Evolutionary conservation across 2,113 vertebrate species (phyloP).

Genomic region (Aramus guarauna): DNA sequence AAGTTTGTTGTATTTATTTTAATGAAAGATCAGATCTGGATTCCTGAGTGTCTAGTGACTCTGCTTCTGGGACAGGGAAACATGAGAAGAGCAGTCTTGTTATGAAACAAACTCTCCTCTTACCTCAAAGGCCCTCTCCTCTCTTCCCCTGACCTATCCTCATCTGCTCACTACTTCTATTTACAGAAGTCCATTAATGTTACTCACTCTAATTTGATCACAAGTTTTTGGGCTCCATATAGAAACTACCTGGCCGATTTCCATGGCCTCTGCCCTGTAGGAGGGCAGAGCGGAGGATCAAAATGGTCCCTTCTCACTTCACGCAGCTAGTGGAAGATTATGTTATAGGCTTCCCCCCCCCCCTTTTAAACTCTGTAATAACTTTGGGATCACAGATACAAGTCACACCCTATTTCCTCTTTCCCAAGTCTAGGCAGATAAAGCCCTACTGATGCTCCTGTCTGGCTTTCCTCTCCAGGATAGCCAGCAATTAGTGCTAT

Average conservation of each 20-base stretch:
- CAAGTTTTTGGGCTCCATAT: conserved; percentile 17
- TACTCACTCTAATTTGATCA: conserved; percentile 30
- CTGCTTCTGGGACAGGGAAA: conserved; percentile 48
- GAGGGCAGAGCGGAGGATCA: neutral
- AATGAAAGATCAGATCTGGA: conserved; percentile 38
- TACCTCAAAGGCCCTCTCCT: conserved; percentile 44
- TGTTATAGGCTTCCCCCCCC: no score
- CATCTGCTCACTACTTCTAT: conserved; percentile 63
- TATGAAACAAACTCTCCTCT: conserved; percentile 64
- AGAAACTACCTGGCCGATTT: neutral
- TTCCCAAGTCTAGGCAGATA: neutral
- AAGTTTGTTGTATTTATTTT: conserved; percentile 21
- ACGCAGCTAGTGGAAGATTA: neutral
- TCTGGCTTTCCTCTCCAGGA: neutral
- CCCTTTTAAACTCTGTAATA: neutral
- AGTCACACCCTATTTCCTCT: neutral
- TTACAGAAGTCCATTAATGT: conserved; percentile 53
- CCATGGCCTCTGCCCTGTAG: conserved; percentile 5
- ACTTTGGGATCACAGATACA: neutral
- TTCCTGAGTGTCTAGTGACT: conserved; percentile 47
- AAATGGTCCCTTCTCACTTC: neutral
- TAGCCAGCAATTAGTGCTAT: neutral
- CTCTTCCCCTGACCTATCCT: conserved; percentile 62
- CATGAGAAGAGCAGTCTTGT: conserved; percentile 59
- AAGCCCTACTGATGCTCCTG: neutral